These are phyloP conservation scores for Sander lucioperca DNA, from an alignment of 2,113 vertebrate genomes.

Conservation along the genomic window DNA sequence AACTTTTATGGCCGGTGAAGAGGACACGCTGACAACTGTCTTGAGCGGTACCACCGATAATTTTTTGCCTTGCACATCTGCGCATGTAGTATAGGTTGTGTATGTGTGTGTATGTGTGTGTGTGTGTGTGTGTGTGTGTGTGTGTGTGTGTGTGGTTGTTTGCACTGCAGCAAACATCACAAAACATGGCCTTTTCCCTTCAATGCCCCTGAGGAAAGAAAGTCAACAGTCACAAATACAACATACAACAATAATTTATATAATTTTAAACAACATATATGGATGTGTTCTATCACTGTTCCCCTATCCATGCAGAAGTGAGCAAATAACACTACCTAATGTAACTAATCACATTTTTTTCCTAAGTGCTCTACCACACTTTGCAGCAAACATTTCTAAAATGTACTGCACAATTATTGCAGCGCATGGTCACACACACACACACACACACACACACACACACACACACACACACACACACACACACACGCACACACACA, in stretches of 20 bases:
- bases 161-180: conserved; percentile 23
- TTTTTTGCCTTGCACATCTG: conserved; percentile 60
- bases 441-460: conserved; percentile 10
- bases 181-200: background rate
- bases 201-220: conserved; percentile 17
- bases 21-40: conserved; percentile 80
- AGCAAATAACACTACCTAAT: conserved; percentile 38
- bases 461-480: conserved; percentile 8
- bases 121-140: background rate
- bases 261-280: conserved; percentile 21
- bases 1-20: conserved; percentile 81
- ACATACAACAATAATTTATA: conserved; percentile 17
- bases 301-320: conserved; percentile 15
- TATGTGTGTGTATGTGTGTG: conserved; percentile 8
- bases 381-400: conserved; percentile 36
- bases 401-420: background rate
- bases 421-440: background rate
- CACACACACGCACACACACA: conserved; percentile 4
- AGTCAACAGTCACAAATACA: conserved; percentile 20
- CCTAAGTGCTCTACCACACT: conserved; percentile 25
- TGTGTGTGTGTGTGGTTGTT: conserved; percentile 2
- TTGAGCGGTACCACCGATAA: conserved; percentile 61
- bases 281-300: conserved; percentile 1
- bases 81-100: conserved; percentile 14
- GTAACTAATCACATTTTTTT: conserved; percentile 44